Percentiles rank a stretch among this genome's conserved stretches.
phyloP scores from a whole-genome alignment of 2,797 vertebrate genomes.

The Sebastes hubbsi region DNA sequence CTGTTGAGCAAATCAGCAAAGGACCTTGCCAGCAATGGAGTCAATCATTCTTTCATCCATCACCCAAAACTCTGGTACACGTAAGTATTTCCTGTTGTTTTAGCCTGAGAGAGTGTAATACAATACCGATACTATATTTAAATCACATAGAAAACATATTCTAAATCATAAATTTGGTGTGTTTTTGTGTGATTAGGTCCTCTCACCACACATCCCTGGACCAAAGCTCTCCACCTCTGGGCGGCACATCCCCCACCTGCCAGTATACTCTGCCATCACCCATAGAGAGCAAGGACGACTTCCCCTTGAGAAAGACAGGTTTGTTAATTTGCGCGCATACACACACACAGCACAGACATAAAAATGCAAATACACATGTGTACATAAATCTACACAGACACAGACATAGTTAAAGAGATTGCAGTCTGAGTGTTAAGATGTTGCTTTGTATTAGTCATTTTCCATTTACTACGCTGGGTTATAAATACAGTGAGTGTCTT shows the following conservation, averaged over 20 bases:
- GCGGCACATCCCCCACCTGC: constrained; percentile 92
- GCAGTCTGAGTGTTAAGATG: not conserved
- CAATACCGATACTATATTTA: not conserved
- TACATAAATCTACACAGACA: constrained; percentile 2
- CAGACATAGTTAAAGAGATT: not conserved
- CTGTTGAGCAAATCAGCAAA: constrained; percentile 97
- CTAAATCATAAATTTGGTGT: not conserved
- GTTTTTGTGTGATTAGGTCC: constrained; percentile 81
- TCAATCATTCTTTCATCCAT: constrained; percentile 89
- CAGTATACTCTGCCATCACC: constrained; percentile 92
- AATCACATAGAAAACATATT: not conserved
- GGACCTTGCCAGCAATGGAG: constrained; percentile 88
- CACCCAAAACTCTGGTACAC: constrained; percentile 97
- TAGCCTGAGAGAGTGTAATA: not conserved
- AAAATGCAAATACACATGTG: constrained; percentile 7
- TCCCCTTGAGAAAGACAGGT: constrained; percentile 99
- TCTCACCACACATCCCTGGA: constrained; percentile 97
- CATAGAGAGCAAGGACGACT: constrained; percentile 93
- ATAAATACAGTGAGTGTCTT: constrained; percentile 40
- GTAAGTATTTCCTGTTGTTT: constrained; percentile 80
- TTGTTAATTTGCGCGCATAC: constrained; percentile 56
- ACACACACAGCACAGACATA: not conserved
- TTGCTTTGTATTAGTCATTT: not conserved
- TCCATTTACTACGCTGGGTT: constrained; percentile 1
- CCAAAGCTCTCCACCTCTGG: constrained; percentile 97